A percentile compares a stretch with the other conserved stretches of the same genome.
Evolutionary conservation across 2,113 vertebrate species (phyloP).

Genomic region (Mobula hypostoma): DNA sequence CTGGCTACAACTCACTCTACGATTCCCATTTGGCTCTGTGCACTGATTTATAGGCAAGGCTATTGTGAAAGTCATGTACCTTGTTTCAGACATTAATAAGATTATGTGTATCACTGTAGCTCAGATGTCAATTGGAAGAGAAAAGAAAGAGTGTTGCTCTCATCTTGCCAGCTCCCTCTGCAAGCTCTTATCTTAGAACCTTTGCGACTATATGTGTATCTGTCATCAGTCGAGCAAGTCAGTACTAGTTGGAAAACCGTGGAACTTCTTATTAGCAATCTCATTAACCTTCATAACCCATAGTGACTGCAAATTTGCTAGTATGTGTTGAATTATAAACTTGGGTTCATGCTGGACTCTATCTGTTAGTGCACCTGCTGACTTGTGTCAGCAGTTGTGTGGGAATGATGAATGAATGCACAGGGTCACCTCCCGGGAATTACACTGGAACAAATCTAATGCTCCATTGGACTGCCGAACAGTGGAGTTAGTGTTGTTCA

Average conservation of each 20-base stretch:
- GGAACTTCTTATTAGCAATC: conserved; percentile 30
- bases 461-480: neutral
- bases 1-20: conserved; percentile 55
- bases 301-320: neutral
- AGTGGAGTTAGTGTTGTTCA: neutral
- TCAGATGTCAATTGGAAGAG: conserved; percentile 23
- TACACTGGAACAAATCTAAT: neutral
- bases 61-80: conserved; percentile 34
- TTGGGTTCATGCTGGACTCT: conserved; percentile 5
- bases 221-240: neutral
- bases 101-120: conserved; percentile 40
- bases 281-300: conserved; percentile 33
- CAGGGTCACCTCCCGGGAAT: neutral
- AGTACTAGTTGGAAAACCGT: neutral
- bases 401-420: neutral
- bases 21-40: conserved; percentile 60
- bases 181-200: neutral
- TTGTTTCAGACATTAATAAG: conserved; percentile 38
- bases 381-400: neutral
- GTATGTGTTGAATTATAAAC: conserved; percentile 22
- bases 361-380: neutral
- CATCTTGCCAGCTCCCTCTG: neutral
- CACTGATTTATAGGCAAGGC: conserved; percentile 44
- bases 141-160: conserved; percentile 14
- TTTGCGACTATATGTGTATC: conserved; percentile 24